Evolutionary conservation across 2,797 vertebrate species (phyloP), one percentile per base, ranked within the genome.

Genomic region (Protosalanx chinensis): DNA sequence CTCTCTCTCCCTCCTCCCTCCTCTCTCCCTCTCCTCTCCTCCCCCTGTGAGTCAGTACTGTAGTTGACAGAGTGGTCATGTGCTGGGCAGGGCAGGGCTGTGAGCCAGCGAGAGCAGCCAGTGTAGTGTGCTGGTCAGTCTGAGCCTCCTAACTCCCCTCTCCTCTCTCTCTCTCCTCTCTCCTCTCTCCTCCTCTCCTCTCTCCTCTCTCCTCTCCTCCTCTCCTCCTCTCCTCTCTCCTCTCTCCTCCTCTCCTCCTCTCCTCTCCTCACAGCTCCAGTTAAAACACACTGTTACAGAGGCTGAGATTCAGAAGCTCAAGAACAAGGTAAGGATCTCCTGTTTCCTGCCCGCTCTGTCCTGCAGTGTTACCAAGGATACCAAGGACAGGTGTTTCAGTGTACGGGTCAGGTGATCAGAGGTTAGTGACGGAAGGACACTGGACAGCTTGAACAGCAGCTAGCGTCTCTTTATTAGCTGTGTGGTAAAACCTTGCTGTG

Each of bases 281-380:
- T 96, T 99, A 92, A 99, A 99, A 91, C 97, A 99, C 91, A 96
- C 95, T 63, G 96, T 99, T 88, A 99, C 97, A 67, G 97, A 99
- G 93, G 97, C 97, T 73, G 97, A 99, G 93, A 97, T 99, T 90
- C 96, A 98, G 92, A 98, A 98, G 93, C 93, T 99, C 71, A 99
- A 99, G 90, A 97, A 91, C 76, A 99, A 99, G 97, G 98, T 99
- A 96, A 93, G 95, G 82, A 56, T 7, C 37, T 46, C 27, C 63
- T 18, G n/a, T 2, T 2, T 65, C 1, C n/a, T 10, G 37, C 10
- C 32, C 37, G 57, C 5, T 64, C 32, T 49, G 3, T 23, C 23
- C 37, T 49, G 37, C 37, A 35, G 33, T 35, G 6, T 35, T 35
- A 35, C 33, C 33, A 57, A 57, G 20, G 10, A 57, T 20, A 58